These are phyloP conservation scores for Eulimnadia texana DNA, from an alignment of 1,140 invertebrate genomes.

Conservation along the genomic window DNA sequence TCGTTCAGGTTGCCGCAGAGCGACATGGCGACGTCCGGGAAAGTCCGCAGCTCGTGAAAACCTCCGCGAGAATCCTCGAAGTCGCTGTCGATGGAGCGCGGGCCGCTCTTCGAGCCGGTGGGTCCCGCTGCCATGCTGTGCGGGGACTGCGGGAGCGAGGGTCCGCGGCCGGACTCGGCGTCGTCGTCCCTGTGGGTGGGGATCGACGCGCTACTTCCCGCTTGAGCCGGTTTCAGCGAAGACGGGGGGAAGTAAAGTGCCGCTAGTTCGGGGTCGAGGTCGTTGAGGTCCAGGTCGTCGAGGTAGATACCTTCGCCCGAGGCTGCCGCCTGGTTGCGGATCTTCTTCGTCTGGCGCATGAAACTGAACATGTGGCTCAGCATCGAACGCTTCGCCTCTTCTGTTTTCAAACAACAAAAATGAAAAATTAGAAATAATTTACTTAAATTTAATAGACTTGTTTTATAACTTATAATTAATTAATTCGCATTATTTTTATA, in stretches of 20 bases:
- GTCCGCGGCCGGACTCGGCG: conserved; percentile 85
- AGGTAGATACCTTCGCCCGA: conserved; percentile 75
- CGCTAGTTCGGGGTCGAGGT: conserved; percentile 76
- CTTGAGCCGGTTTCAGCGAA: neutral
- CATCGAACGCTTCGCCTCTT: conserved; percentile 54
- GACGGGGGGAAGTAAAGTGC: conserved; percentile 65
- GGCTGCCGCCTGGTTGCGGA: conserved; percentile 40
- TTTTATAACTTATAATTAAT: too few relatives aligned
- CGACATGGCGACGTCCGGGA: conserved; percentile 39
- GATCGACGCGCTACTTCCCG: conserved; percentile 28
- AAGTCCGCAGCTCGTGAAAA: neutral
- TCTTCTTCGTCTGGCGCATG: conserved; percentile 63
- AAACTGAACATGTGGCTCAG: conserved; percentile 82
- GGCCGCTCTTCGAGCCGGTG: conserved; percentile 23
- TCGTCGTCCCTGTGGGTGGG: too few relatives aligned
- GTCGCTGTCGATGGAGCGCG: conserved; percentile 60
- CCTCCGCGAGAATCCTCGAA: conserved; percentile 50
- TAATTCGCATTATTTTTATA: neutral
- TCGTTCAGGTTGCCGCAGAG: conserved; percentile 58
- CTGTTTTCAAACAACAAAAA: neutral
- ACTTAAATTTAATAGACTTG: neutral
- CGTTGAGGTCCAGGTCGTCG: conserved; percentile 75
- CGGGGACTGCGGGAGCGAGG: conserved; percentile 83
- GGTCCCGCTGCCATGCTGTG: neutral
- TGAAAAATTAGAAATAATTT: neutral